Evolutionary conservation across 2,113 vertebrate genomes (phyloP).

Genomic region (Tetraodon nigroviridis): DNA sequence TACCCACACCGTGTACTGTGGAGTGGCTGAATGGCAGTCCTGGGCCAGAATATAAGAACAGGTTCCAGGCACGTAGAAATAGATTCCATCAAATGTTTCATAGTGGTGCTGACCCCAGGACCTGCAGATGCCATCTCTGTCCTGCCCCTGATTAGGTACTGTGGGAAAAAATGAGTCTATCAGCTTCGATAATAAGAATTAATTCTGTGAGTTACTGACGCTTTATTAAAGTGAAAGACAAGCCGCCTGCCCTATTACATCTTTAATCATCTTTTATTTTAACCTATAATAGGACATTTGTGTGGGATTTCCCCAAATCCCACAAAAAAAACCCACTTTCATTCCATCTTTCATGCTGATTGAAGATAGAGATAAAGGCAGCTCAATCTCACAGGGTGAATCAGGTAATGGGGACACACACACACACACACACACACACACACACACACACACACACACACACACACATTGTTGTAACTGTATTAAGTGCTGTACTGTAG

Average conservation of each 20-base stretch:
- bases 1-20: slow-evolving; percentile 96
- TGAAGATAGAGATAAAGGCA: no score
- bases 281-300: slow-evolving; percentile 47
- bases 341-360: no score
- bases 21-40: slow-evolving; percentile 85
- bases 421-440: no score
- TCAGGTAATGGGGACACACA: no score
- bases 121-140: slow-evolving; percentile 93
- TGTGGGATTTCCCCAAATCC: slow-evolving; percentile 42
- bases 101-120: slow-evolving; percentile 96
- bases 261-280: slow-evolving; percentile 37
- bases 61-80: slow-evolving; percentile 94
- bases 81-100: slow-evolving; percentile 98
- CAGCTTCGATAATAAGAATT: slow-evolving; percentile 11
- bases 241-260: slow-evolving; percentile 3
- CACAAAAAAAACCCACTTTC: no score
- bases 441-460: no score
- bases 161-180: slow-evolving; percentile 31
- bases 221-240: neutral
- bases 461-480: slow-evolving; percentile 17
- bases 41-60: slow-evolving; percentile 97
- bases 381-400: no score
- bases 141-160: slow-evolving; percentile 92
- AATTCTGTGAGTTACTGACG: neutral
- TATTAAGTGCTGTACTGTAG: neutral